Conservation (phyloP, 2,113 vertebrate species). For the Sterrhoptilus dennistouni region DNA sequence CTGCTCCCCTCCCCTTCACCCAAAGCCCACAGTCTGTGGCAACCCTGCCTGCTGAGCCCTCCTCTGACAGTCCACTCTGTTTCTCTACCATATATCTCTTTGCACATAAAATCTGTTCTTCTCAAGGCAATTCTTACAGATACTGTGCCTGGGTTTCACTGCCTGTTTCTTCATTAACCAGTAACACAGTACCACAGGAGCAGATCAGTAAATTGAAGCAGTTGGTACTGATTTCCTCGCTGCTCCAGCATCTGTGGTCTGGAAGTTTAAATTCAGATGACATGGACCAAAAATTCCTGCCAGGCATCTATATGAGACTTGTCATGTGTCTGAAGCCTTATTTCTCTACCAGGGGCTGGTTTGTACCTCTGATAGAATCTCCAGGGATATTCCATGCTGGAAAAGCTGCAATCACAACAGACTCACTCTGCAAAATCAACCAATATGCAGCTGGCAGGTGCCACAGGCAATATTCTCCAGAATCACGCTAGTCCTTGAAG, state of each 20-base stretch:
- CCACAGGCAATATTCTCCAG: neutral
- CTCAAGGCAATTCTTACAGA: neutral
- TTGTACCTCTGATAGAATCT: neutral
- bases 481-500: neutral
- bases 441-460: neutral
- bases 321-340: neutral
- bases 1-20: neutral
- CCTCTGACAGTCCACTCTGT: neutral
- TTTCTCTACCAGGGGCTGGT: neutral
- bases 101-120: neutral
- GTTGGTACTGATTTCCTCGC: neutral
- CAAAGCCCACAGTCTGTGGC: rapidly evolving
- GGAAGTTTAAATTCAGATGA: neutral
- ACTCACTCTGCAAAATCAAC: neutral
- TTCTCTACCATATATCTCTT: neutral
- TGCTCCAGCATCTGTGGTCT: neutral
- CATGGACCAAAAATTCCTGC: neutral
- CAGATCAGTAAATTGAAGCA: neutral
- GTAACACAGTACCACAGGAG: neutral
- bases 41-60: neutral
- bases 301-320: neutral
- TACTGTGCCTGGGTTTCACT: neutral
- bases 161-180: neutral
- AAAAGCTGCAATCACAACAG: neutral
- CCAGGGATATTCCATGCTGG: neutral